Base-by-base conservation (phyloP, 2,797 vertebrate genomes). In the Rhinophrynus dorsalis region DNA sequence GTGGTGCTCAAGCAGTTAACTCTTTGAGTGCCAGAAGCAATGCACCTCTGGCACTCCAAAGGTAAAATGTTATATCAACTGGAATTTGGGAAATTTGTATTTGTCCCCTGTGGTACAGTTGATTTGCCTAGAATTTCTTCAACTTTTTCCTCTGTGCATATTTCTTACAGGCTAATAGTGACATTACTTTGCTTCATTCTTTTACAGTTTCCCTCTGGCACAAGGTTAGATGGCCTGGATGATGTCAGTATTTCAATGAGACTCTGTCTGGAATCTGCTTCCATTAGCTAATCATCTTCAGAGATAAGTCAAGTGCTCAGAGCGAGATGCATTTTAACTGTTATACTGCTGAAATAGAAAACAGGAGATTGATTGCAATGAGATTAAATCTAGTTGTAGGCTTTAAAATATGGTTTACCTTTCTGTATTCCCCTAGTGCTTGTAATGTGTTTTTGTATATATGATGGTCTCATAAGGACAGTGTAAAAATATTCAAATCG, bases 211-310 rank as follows among this genome's bases (percentile, higher is more conserved):
- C 32, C 27, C 33, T 18, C 66, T 30, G 44, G 38, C 38, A 21
- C 3, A 21, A 35, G 17, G 15, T 26, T 50, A 18, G 4, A 24
- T 7, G n/a, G n/a, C 38, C 12, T 5, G 33, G 60, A 61, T 75
- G 65, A 75, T n/a, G 65, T 61, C 23, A 74, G 61, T 54, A 68
- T 76, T 71, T 78, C 63, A 78, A 82, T 74, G 78, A 77, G 64
- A 80, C 52, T 20, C 35, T 55, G 44, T 29, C 45, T 61, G 58
- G 50, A 69, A 68, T 48, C 59, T 78, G 69, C 75, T 67, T 68
- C 74, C 70, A 76, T 82, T 81, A 85, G 68, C 77, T 78, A 81
- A 82, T 81, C 62, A 37, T 67, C 75, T 81, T 70, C 72, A 55
- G 17, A 24, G 26, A 64, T 35, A 9, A 30, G 24, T 55, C 32